Evolutionary conservation across 2,797 vertebrate genomes (phyloP).

Genomic region (Gambelia wislizenii): DNA sequence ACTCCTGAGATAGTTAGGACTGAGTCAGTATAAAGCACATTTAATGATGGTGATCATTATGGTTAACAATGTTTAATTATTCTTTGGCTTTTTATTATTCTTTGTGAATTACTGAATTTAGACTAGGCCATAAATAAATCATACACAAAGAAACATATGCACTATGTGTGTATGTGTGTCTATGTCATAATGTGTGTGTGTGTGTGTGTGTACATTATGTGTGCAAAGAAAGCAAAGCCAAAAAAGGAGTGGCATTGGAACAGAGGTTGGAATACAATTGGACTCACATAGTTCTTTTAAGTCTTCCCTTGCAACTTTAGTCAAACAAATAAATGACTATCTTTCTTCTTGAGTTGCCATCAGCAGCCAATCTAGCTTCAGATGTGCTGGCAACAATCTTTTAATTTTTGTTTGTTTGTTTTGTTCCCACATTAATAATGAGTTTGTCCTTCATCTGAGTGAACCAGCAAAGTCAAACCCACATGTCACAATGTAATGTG

Average conservation of each 20-base stretch:
- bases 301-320: not conserved
- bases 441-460: not conserved
- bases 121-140: not conserved
- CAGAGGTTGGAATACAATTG: not conserved
- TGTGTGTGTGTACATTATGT: not conserved
- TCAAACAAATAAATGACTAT: not conserved
- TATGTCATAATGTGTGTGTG: too few relatives aligned
- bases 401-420: not conserved
- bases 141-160: not conserved
- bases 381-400: not conserved
- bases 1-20: too few relatives aligned
- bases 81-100: not conserved
- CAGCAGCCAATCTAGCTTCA: not conserved
- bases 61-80: too few relatives aligned
- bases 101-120: not conserved
- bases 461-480: constrained; percentile 30
- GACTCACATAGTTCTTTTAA: not conserved
- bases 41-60: too few relatives aligned
- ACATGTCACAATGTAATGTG: not conserved
- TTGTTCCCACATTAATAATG: not conserved
- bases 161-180: too few relatives aligned
- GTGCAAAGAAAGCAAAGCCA: not conserved
- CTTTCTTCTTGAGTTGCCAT: not conserved
- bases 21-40: too few relatives aligned
- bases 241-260: not conserved